Percentiles rank a stretch among this genome's conserved stretches.
Evolutionary conservation across 2,113 vertebrate species (phyloP).

Genomic region (Atractosteus spatula): DNA sequence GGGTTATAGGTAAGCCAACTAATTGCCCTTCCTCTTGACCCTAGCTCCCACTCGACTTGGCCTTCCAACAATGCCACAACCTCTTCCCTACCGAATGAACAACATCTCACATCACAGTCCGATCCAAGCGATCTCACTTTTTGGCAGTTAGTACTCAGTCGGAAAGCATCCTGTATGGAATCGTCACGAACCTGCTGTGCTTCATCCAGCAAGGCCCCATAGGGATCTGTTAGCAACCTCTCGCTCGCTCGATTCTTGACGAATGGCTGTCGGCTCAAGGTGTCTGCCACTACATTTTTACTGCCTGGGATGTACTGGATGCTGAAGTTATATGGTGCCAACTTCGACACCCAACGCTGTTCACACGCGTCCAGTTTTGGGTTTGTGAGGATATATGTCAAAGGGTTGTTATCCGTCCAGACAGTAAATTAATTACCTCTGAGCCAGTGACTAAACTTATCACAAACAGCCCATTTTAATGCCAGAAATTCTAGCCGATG

Average conservation of each 20-base stretch:
- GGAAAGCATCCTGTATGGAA: background rate
- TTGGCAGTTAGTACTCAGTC: background rate
- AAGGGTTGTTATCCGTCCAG: too few relatives aligned
- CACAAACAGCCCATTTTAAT: slow-evolving; percentile 21
- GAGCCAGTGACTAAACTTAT: slow-evolving; percentile 24
- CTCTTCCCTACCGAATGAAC: background rate
- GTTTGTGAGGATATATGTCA: too few relatives aligned
- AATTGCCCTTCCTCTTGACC: background rate
- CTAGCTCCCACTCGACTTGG: slow-evolving; percentile 1
- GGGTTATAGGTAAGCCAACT: too few relatives aligned
- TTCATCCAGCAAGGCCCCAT: background rate
- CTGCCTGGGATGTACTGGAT: too few relatives aligned
- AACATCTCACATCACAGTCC: background rate
- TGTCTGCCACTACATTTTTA: too few relatives aligned
- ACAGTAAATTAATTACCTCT: background rate
- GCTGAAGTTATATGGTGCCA: too few relatives aligned
- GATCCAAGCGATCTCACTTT: too few relatives aligned
- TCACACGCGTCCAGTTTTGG: too few relatives aligned
- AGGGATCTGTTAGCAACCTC: background rate
- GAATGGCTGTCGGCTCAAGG: background rate
- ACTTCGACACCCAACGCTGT: too few relatives aligned
- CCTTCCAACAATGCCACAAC: background rate
- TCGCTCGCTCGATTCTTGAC: background rate
- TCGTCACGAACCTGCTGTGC: background rate
- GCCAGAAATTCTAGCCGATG: background rate